Conservation (phyloP, 2,797 vertebrate genomes). For the Micropoecilia bifurca region DNA sequence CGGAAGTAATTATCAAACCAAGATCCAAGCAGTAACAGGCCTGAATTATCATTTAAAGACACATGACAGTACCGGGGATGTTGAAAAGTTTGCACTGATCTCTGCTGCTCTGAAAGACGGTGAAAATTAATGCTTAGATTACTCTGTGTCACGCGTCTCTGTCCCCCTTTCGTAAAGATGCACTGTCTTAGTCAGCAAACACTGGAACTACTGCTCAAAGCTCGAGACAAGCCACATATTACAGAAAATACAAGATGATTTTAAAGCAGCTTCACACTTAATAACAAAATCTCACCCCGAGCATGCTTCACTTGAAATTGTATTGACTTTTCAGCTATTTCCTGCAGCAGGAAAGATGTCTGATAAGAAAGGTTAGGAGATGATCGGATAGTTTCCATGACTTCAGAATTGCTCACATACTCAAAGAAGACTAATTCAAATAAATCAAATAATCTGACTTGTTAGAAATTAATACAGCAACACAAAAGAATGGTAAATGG, state of each 20-base stretch:
- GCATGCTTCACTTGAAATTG: slow-evolving; percentile 4
- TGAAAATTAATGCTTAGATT: slow-evolving; percentile 46
- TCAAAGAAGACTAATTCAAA: slow-evolving; percentile 1
- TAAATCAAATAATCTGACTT: neutral
- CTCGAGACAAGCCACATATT: slow-evolving; percentile 31
- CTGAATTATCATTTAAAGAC: neutral
- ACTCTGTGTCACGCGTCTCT: slow-evolving; percentile 7
- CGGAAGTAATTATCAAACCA: neutral
- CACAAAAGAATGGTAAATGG: too few species aligned
- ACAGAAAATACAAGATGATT: slow-evolving; percentile 48
- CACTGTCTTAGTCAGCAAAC: slow-evolving; percentile 59
- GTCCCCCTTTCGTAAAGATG: slow-evolving; percentile 13
- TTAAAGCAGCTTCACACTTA: slow-evolving; percentile 25
- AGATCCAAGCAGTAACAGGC: slow-evolving; percentile 5
- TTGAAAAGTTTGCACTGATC: slow-evolving; percentile 57
- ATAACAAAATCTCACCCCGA: slow-evolving; percentile 46
- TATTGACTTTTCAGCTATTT: slow-evolving; percentile 29
- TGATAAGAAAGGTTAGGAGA: slow-evolving; percentile 7
- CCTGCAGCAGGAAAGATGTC: neutral
- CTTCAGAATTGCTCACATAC: neutral
- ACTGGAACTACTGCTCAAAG: slow-evolving; percentile 56
- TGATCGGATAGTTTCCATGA: neutral
- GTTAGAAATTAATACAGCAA: neutral
- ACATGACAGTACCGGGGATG: slow-evolving; percentile 10
- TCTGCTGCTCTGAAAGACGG: slow-evolving; percentile 46